Evolutionary conservation across 2,113 vertebrate species (phyloP), one percentile per base, ranked within the genome.

Genomic region (Hucho hucho): DNA sequence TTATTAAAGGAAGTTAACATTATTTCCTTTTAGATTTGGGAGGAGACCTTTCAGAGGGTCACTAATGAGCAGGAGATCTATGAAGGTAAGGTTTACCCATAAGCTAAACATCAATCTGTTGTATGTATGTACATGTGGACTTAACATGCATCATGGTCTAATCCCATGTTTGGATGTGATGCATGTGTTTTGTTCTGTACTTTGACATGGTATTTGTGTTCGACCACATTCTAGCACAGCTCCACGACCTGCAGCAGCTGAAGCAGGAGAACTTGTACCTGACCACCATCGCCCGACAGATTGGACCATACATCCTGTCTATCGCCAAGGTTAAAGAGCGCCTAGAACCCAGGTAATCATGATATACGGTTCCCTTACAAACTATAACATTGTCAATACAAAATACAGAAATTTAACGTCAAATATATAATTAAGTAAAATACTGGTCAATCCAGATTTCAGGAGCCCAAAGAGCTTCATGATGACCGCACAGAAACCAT

Each of bases 41-140:
- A 97, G 47, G 96, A 97, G 73, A 95, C 95, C 0, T 97, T 96
- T 85, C 97, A 96, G 92, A 91, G 93, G 74, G 94, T 96, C 75
- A 95, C 94, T 0, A 95, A 95, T 0, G 95, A 98, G 82, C 96
- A 98, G 86, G 95, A 98, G 88, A 97, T 98, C 88, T 98, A 98
- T 0, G 96, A 98, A 96, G 97, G 97, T 98, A 86, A 80, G 43
- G 20, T 7, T 18, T 5, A 79, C 75, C 58, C 29, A 9, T 43
- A 12, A 43, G 3, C 37, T 26, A 26, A 67, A n/a, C 24, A 63
- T 12, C 7, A 25, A 75, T 18, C 64, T 4, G 53, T 9, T 56
- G 53, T 56, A 6, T 20, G 53, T 20, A 20, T 56, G 53, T 56
- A 20, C 4, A 56, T 56, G 18, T 56, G 53, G 13, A 18, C 14